Percentiles rank a stretch among this genome's conserved stretches.
Evolutionary conservation across 1,140 invertebrate species (phyloP).

Genomic region (Aethina tumida): DNA sequence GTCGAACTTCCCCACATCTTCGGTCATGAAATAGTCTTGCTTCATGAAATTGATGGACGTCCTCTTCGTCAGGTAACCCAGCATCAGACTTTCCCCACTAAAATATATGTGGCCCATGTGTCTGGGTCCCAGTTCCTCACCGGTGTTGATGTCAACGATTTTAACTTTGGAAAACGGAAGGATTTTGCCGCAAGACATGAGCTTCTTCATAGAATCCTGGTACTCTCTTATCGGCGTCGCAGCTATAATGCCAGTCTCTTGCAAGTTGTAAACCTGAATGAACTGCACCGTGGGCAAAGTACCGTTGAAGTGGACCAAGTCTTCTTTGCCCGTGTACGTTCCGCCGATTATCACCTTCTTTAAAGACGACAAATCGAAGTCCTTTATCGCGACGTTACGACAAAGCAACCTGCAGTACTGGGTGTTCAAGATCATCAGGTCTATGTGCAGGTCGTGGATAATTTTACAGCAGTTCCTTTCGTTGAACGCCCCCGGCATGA

Average conservation of each 20-base stretch:
- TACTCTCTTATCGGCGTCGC: slow-evolving; percentile 10
- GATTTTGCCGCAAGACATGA: slow-evolving; percentile 18
- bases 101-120: slow-evolving; percentile 23
- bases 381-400: slow-evolving; percentile 19
- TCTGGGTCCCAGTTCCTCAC: slow-evolving; percentile 11
- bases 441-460: slow-evolving; percentile 25
- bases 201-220: slow-evolving; percentile 11
- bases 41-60: slow-evolving; percentile 11
- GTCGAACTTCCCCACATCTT: slow-evolving; percentile 58
- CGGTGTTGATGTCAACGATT: slow-evolving; percentile 18
- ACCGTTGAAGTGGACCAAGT: slow-evolving; percentile 11
- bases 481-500: slow-evolving; percentile 18
- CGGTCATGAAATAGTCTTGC: slow-evolving; percentile 53
- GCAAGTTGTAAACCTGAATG: slow-evolving; percentile 16
- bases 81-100: slow-evolving; percentile 21
- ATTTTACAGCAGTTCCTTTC: slow-evolving; percentile 23
- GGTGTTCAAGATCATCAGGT: slow-evolving; percentile 19
- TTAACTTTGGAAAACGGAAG: slow-evolving; percentile 18
- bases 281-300: slow-evolving; percentile 17
- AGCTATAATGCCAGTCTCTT: slow-evolving; percentile 17
- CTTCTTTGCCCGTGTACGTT: slow-evolving; percentile 13
- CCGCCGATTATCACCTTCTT: slow-evolving; percentile 22
- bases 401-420: slow-evolving; percentile 15
- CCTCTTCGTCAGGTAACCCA: slow-evolving; percentile 16
- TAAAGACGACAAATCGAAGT: slow-evolving; percentile 22